Evolutionary conservation across 2,113 vertebrate species (phyloP), one percentile per base, ranked within the genome.

Genomic region (Chrysochloris asiatica): DNA sequence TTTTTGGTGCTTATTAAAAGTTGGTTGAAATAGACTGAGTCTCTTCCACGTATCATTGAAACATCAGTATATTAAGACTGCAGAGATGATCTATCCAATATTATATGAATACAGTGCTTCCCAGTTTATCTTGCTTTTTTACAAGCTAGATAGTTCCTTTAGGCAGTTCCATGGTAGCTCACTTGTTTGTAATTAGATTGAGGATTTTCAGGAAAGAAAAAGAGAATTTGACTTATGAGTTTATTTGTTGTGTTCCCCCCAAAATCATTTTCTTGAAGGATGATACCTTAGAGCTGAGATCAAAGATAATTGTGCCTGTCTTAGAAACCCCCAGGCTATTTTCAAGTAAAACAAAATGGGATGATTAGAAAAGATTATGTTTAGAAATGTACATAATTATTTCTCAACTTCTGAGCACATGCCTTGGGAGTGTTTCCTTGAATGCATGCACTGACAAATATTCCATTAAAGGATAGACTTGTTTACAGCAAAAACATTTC

Each of bases 351-450:
- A 95, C 77, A 93, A 95, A 96, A 94, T 96, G 75, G 52, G 47
- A 82, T 95, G 95, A 95, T 96, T 96, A 95, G 75, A 87, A 96
- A 92, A 96, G 93, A 96, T 96, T 94, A 93, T 95, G 93, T 96
- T 92, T 96, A 88, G 81, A 95, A 93, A 96, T 95, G 89, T 91
- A 95, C 95, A 87, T 89, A 96, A 96, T 97, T 95, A 77, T 92
- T 95, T 96, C 83, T 89, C 81, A 96, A 97, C 95, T 65, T 90
- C 77, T 96, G 82, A 96, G 93, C 95, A 92, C 45, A 93, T 83
- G 89, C 83, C 67, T 94, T 83, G 82, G 83, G 90, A 95, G 82
- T 61, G 36, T 30, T 81, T 95, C 92, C 41, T 26, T 71, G 89
- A 96, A 89, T 48, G 0, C 77, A 28, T 33, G 22, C 30, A 59